Evolutionary conservation across 2,797 vertebrate genomes (phyloP).

Genomic region (Peromyscus eremicus): DNA sequence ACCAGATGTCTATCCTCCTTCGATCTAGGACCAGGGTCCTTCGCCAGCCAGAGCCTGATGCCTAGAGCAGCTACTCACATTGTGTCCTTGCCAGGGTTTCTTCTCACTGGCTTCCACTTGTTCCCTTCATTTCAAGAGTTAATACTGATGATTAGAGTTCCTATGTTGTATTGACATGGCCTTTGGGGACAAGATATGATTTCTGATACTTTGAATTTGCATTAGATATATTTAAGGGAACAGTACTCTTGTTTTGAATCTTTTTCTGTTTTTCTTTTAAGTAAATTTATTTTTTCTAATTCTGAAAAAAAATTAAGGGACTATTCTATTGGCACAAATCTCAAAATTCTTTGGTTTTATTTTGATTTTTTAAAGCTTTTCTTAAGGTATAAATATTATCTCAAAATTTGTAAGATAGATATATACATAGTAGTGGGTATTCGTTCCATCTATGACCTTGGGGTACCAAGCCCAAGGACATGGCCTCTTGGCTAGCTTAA

Average conservation of each 20-base stretch:
- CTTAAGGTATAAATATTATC: no score
- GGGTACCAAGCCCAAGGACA: no score
- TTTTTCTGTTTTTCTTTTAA: slow-evolving; percentile 81
- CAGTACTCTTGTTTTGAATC: slow-evolving; percentile 54
- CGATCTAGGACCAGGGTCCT: slow-evolving; percentile 51
- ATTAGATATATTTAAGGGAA: slow-evolving; percentile 54
- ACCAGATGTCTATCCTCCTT: slow-evolving; percentile 41
- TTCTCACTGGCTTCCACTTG: slow-evolving; percentile 45
- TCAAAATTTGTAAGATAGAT: no score
- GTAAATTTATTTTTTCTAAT: slow-evolving; percentile 77
- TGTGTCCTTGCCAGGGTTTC: not conserved
- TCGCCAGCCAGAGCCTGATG: slow-evolving; percentile 56
- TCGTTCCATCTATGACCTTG: no score
- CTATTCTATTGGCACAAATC: no score
- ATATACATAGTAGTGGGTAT: no score
- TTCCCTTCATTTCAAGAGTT: slow-evolving; percentile 73
- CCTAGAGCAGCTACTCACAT: not conserved
- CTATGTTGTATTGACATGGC: slow-evolving; percentile 4
- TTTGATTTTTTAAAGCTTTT: no score
- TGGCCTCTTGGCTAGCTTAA: no score
- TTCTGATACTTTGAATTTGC: not conserved
- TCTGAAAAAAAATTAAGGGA: slow-evolving; percentile 7
- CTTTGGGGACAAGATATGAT: slow-evolving; percentile 48
- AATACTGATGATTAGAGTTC: slow-evolving; percentile 40
- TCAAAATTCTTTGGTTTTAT: no score